Base-by-base conservation (phyloP, 92 coral and sea anemone genomes). In the Umimayanthus kanabou region DNA sequence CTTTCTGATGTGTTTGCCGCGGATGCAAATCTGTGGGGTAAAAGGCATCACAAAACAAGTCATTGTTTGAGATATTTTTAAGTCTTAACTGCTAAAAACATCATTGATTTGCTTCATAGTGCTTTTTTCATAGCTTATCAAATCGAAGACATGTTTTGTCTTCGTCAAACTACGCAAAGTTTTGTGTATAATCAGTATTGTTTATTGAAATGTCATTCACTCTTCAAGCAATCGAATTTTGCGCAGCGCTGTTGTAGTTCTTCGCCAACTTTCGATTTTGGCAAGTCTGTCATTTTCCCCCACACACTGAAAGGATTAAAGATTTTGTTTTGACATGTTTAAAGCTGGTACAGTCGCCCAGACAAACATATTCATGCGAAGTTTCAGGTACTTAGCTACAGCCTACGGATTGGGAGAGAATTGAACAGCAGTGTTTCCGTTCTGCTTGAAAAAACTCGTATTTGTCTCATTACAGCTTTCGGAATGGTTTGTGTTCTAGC, bases 141-240 rank as follows among this genome's bases (percentile, higher is more conserved):
- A 83, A 83, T 18, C 15, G 65, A 70, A 71, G 76, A 9, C 25
- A 69, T 83, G 78, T 83, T 83, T 83, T 83, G 87, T 83, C 87
- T 83, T 83, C 66, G 65, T 30, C 43, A 57, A 80, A 58, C 71
- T 80, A 57, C 71, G 18, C 71, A 43, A n/a, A 83, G 26, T 70
- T 9, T 45, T 30, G 64, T 69, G 29, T 29, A 18, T 61, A 69
- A 45, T 83, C 67, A 28, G 64, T 45, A 65, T 70, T 83, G 87
- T 69, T 43, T 83, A 83, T 73, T 23, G 53, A 83, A 70, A 71
- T 83, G 61, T 39, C 77, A 47, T 50, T 61, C 69, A 61, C 33
- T 70, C 69, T 83, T 71, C 73, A 67, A 45, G 47, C 65, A 20
- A 25, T 69, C 29, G 42, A 39, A 45, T 80, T 55, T 70, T 28